Evolutionary conservation across 64 coral and sea anemone species (phyloP), one percentile per base, ranked within the genome.

Genomic region (Montipora capricornis): DNA sequence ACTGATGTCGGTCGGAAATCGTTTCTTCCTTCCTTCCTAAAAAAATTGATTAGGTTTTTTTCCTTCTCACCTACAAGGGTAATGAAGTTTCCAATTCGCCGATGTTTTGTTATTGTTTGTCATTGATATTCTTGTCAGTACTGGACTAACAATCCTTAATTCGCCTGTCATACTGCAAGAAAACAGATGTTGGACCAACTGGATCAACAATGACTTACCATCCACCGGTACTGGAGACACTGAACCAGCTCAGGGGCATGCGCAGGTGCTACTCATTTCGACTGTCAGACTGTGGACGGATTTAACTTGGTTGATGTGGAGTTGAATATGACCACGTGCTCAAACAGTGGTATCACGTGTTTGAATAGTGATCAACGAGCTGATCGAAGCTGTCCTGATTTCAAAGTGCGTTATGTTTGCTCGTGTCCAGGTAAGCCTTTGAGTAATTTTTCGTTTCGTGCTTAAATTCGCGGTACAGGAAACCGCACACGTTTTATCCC

Each of bases 401-500:
- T 98, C 19, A 98, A 98, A 89, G 91, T 98, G 61, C 84, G 97
- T 55, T 92, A 87, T 61, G 94, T 95, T 16, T 98, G 97, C 66
- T 50, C 85, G 47, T 98, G 97, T 71, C 83, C 91, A 98, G 82
- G 97, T 98, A 82, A 66, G 52, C 22, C 19, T 5, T 20, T 44
- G 10, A 14, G 2, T 10, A n/a, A 44, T 11, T 58, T 60, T 70
- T 29, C 55, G 5, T 11, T 24, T 15, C 6, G 60, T 7, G 8
- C 75, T 78, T 75, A 29, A 29, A 29, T 29, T 29, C 26, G 26
- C 26, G 26, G 26, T 29, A 29, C 26, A 29, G 26, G 26, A 29
- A 29, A 29, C 26, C 26, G 26, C 26, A 29, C 26, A 29, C 26
- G 26, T 29, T 29, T 29, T 29, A 29, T 29, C 26, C 26, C 26